Evolutionary conservation across 2,888 invertebrate genomes (phyloP).

Genomic region (Pandemis corylana): DNA sequence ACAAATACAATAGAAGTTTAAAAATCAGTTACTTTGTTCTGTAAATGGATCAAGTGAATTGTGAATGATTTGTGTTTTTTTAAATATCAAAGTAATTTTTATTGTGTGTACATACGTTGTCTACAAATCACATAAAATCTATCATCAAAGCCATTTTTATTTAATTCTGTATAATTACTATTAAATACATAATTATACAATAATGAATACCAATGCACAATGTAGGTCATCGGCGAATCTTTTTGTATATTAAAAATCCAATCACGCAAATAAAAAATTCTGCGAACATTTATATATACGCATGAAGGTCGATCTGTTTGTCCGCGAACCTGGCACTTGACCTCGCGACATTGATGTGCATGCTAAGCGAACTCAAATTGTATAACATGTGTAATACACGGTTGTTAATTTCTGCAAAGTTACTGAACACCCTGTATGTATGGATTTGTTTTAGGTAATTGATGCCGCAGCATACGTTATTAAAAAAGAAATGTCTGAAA

Average conservation of each 20-base stretch:
- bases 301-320: neutral
- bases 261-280: neutral
- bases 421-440: conserved; percentile 4
- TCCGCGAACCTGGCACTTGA: conserved; percentile 6
- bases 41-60: too few species aligned
- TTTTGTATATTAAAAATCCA: neutral
- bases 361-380: neutral
- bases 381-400: conserved; percentile 3
- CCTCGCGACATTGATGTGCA: neutral
- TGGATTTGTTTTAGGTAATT: neutral
- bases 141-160: too few species aligned
- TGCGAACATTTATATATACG: conserved; percentile 2
- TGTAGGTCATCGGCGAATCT: neutral
- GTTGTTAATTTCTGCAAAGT: neutral
- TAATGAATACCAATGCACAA: neutral
- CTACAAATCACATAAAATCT: too few species aligned
- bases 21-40: too few species aligned
- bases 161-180: too few species aligned
- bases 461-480: too few species aligned
- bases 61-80: too few species aligned
- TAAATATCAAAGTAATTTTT: too few species aligned
- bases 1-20: too few species aligned
- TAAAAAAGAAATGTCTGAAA: too few species aligned
- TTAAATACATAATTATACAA: too few species aligned
- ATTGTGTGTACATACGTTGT: too few species aligned